A percentile compares a stretch with the other conserved stretches of the same genome.
Conservation (phyloP, 2,888 invertebrate genomes). For the Drosophila macrothrix region DNA sequence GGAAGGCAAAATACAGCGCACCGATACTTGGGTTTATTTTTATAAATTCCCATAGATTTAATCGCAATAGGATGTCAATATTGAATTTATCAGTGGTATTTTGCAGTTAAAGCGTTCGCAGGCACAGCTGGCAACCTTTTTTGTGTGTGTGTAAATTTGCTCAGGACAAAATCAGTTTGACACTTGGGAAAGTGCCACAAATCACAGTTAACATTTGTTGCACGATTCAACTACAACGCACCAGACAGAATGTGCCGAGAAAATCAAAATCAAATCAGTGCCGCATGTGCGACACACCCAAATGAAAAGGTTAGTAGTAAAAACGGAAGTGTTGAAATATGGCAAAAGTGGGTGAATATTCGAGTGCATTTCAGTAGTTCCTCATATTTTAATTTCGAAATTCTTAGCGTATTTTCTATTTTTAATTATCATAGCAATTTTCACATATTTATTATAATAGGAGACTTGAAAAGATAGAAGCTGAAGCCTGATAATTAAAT, state of each 20-base stretch:
- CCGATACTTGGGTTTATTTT: conserved; percentile 29
- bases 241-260: conserved; percentile 58
- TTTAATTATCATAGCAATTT: background rate
- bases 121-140: conserved; percentile 43
- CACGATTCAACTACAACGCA: conserved; percentile 45
- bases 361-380: background rate
- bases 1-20: conserved; percentile 24
- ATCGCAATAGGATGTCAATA: conserved; percentile 8
- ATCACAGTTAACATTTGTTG: conserved; percentile 67
- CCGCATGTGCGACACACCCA: conserved; percentile 45
- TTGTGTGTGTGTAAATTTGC: conserved; percentile 49
- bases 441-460: background rate
- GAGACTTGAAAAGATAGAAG: background rate
- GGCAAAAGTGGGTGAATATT: background rate
- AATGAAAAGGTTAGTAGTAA: conserved; percentile 36
- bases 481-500: background rate
- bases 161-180: conserved; percentile 57
- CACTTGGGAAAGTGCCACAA: conserved; percentile 68
- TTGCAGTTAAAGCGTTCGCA: background rate
- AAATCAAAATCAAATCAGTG: conserved; percentile 64
- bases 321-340: background rate
- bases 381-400: background rate
- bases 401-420: background rate
- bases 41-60: conserved; percentile 10
- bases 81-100: conserved; percentile 20